Base-by-base conservation (phyloP, 2,888 invertebrate species). In the Cephus pulcher region DNA sequence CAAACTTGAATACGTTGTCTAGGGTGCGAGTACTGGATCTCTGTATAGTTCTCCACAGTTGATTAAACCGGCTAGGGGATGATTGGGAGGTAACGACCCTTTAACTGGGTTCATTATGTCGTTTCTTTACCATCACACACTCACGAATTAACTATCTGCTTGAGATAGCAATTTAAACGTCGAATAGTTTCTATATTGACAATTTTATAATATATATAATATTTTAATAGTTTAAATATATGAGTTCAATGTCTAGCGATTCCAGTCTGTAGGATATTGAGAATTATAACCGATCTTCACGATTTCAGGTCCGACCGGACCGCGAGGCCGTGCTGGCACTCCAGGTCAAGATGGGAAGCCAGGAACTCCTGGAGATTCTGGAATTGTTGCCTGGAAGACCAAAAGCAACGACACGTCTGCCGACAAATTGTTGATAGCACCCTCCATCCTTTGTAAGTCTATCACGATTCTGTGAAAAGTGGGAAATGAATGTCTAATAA, bases 381-480 rank as follows among this genome's bases (percentile, higher is more conserved):
- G 97, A 23, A 94, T 97, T 76, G 95, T 95, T 78, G 95, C 97
- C 1, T 97, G 96, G 93, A 95, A 94, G 83, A 91, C 93, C 74
- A 92, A 92, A 80, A 94, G 94, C 85, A 95, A 95, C 79, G 94
- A 94, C 81, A 88, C 90, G 4, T 89, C 88, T 73, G 93, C 94
- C 74, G 94, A 94, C 78, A 95, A 96, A 82, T 92, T 97, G 69
- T 94, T 97, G 68, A 95, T 97, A 86, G 96, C 97, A n/a, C 97
- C 98, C 56, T 95, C 96, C 68, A 97, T 98, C 88, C 95, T 96
- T 79, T 95, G 96, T 95, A 90, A 92, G 92, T 87, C 74, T 15
- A 6, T 6, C 40, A 0, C 0, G 15, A 40, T 15, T 40, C 2
- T 40, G 12, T 40, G 12, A 6, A 40, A 6, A 6, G 15, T 1